phyloP scores from a whole-genome alignment of 2,113 vertebrate species.

The Ictalurus punctatus region DNA sequence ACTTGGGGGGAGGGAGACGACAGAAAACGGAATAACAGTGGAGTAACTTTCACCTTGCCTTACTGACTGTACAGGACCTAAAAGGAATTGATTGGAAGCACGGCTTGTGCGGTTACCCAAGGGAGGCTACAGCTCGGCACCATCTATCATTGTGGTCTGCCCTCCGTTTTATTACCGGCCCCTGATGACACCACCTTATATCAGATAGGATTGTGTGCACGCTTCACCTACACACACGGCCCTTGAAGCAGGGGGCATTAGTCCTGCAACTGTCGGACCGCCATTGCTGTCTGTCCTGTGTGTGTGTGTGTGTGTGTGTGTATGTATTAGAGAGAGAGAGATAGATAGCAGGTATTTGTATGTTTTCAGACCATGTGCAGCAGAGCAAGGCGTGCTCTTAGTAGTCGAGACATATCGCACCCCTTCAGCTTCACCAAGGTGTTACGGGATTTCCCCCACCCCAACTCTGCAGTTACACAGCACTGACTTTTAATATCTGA shows the following conservation, averaged over 20 bases:
- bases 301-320: conserved; percentile 31
- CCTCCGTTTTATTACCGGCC: conserved; percentile 21
- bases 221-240: conserved; percentile 2
- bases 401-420: conserved; percentile 21
- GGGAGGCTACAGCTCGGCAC: not conserved
- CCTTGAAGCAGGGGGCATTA: conserved; percentile 42
- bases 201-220: conserved; percentile 23
- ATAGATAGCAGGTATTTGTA: conserved; percentile 26
- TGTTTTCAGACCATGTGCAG: conserved; percentile 46
- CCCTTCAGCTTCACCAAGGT: conserved; percentile 4
- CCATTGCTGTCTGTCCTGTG: conserved; percentile 36
- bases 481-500: not conserved
- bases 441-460: not conserved
- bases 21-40: not conserved
- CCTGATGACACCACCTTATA: conserved; percentile 22
- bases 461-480: not conserved
- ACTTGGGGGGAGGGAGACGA: not conserved
- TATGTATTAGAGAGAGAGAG: not conserved
- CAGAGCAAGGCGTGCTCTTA: conserved; percentile 12
- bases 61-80: conserved; percentile 1
- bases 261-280: conserved; percentile 49
- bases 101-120: not conserved
- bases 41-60: conserved; percentile 34
- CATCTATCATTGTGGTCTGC: conserved; percentile 24
- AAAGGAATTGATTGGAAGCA: conserved; percentile 32